Base-by-base conservation (phyloP, 2,113 vertebrate genomes). In the Ploceus nigricollis region DNA sequence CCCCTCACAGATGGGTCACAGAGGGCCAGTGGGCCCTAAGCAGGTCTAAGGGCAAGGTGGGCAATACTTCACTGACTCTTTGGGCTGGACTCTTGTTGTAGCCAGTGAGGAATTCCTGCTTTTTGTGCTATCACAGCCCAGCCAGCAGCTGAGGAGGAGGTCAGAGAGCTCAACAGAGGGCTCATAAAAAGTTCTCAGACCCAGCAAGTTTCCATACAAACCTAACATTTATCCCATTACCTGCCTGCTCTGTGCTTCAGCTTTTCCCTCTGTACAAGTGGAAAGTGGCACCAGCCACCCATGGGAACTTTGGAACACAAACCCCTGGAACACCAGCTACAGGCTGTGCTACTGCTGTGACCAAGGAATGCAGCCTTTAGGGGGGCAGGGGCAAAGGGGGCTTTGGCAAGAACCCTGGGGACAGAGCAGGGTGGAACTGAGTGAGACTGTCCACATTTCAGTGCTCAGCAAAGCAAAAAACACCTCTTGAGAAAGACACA, bases 21-120 rank as follows among this genome's bases (percentile, higher is more conserved):
- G 44, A 57, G 24, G 25, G 23, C 31, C 39, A 24, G 30, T 3
- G 9, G 9, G 18, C 20, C 33, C 30, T 1, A 0, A 2, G 7
- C 0, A 48, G n/a, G 33, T 25, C 28, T 19, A 4, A 17, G 21
- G 12, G 40, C 50, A n/a, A 53, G 17, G 21, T 37, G 24, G 50
- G 14, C 2, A 8, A 50, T 5, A 22, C 5, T 53, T 50, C 58
- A 5, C 30, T 3, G 30, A 33, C 15, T 35, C 31, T 61, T 7
- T 14, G 39, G 24, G 24, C 50, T 39, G 33, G 39, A 30, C 19
- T 30, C 21, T 9, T 20, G 2, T 33, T 63, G 13, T 13, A 57
- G 27, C 23, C 44, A 39, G 2, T 27, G 13, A 66, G 11, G 17
- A 17, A 47, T 69, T 69, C 12, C 24, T 44, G 5, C 10, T 25